Evolutionary conservation across 2,888 invertebrate genomes (phyloP).

Genomic region (Limnephilus rhombicus): DNA sequence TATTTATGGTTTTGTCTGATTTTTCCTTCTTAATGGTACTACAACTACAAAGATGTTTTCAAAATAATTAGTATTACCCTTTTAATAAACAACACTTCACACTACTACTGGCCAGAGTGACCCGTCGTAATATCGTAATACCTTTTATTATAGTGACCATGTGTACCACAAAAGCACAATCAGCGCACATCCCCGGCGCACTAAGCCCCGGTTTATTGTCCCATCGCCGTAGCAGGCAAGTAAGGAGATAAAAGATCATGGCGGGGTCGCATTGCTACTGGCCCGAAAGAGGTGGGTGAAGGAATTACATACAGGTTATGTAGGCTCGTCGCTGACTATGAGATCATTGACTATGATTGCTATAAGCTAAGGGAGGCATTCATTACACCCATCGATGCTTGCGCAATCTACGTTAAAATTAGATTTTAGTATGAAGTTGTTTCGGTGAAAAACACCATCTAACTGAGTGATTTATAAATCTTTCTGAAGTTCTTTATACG

Average conservation of each 20-base stretch:
- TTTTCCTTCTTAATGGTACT: too few relatives aligned
- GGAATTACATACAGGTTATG: conserved; percentile 15
- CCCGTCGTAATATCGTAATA: not conserved
- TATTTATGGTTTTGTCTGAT: too few relatives aligned
- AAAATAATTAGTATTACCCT: too few relatives aligned
- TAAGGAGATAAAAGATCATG: conserved; percentile 60
- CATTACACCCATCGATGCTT: too few relatives aligned
- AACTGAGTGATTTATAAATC: too few relatives aligned
- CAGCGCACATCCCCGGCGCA: not conserved
- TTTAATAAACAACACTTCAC: not conserved
- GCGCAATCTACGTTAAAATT: too few relatives aligned
- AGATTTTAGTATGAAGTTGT: too few relatives aligned
- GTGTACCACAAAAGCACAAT: conserved; percentile 32
- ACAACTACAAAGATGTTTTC: too few relatives aligned
- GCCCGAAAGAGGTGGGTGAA: conserved; percentile 52
- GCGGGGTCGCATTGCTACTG: conserved; percentile 42
- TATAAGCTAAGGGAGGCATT: not conserved
- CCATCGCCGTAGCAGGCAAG: conserved; percentile 50
- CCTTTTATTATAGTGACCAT: not conserved
- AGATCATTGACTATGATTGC: not conserved
- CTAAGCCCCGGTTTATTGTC: conserved; percentile 59
- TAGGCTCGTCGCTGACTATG: not conserved
- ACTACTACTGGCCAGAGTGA: not conserved
- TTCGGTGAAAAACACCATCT: too few relatives aligned
- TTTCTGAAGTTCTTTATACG: too few relatives aligned